phyloP scores from a whole-genome alignment of 2,797 vertebrate genomes.

The Channallabes apus region DNA sequence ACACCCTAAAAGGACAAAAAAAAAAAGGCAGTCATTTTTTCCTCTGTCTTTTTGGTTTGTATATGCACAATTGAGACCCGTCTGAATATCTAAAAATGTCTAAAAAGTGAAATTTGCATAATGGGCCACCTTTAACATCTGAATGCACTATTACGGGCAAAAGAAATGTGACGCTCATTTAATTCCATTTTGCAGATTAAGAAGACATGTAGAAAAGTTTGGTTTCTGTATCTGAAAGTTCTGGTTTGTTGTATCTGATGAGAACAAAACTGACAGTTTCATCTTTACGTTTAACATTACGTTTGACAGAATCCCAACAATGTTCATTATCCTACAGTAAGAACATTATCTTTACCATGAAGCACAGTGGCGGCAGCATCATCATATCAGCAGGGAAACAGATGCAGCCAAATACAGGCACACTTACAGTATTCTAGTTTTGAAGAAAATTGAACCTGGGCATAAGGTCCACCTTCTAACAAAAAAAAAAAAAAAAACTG shows the following conservation, averaged over 20 bases:
- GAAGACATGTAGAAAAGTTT: neutral
- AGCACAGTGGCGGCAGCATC: neutral
- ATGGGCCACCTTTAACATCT: too few relatives aligned
- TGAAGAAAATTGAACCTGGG: neutral
- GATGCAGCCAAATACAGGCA: too few relatives aligned
- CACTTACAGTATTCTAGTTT: neutral
- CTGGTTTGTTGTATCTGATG: too few relatives aligned
- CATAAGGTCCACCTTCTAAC: neutral
- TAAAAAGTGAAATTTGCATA: too few relatives aligned
- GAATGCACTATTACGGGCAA: too few relatives aligned
- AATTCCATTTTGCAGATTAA: neutral
- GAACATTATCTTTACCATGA: neutral
- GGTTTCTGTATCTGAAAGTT: too few relatives aligned
- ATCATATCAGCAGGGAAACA: neutral
- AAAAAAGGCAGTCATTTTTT: too few relatives aligned
- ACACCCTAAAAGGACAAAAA: too few relatives aligned
- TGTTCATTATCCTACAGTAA: neutral
- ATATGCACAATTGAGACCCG: too few relatives aligned
- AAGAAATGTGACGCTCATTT: neutral
- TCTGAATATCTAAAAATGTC: too few relatives aligned
- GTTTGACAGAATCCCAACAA: neutral
- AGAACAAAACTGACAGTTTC: neutral
- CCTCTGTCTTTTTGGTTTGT: too few relatives aligned
- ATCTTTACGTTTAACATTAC: neutral
- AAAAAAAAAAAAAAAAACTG: neutral